Evolutionary conservation across 2,113 vertebrate genomes (phyloP), one percentile per base, ranked within the genome.

Genomic region (Pseudopipra pipra): DNA sequence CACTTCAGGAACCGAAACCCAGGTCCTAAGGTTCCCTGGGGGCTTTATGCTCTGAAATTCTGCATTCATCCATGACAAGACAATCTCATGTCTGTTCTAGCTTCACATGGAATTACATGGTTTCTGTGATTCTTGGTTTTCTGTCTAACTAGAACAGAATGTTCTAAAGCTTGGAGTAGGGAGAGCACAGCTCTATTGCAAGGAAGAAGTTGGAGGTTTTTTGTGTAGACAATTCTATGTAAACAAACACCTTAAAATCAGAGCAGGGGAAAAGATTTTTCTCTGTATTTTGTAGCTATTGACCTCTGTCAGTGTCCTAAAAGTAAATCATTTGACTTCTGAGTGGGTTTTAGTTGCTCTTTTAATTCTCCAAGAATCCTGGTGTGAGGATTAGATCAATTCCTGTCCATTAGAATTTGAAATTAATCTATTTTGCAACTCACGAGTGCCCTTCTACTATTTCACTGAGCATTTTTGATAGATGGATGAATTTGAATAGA

Each of bases 321-420:
- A 82, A 49, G 8, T 47, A 56, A 88, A 83, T 33, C 44, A 46
- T 86, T 70, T 94, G 21, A 81, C 84, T 75, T 62, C n/a, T 90
- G 13, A 66, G n/a, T 33, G 31, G 30, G 1, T 39, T 84, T 89
- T 47, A 11, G 44, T 85, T 86, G 54, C 35, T 66, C 51, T 85
- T 85, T 91, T 73, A 92, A 84, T 96, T 92, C 65, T 78, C 33
- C 61, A 81, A 51, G 83, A 63, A 81, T 74, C 70, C 23, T 84
- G 19, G 56, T 68, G 49, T 52, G 54, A 90, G 66, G 33, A 90
- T 94, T 93, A 88, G 90, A 96, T 96, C 92, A 90, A 95, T 90
- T 96, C n/a, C 78, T 92, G 76, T 88, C 93, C 49, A 79, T 96
- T 94, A 95, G 74, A 94, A 95, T 95, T 94, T 95, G 63, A 94